Evolutionary conservation across 2,113 vertebrate genomes (phyloP).

Genomic region (Typhlomys cinereus): DNA sequence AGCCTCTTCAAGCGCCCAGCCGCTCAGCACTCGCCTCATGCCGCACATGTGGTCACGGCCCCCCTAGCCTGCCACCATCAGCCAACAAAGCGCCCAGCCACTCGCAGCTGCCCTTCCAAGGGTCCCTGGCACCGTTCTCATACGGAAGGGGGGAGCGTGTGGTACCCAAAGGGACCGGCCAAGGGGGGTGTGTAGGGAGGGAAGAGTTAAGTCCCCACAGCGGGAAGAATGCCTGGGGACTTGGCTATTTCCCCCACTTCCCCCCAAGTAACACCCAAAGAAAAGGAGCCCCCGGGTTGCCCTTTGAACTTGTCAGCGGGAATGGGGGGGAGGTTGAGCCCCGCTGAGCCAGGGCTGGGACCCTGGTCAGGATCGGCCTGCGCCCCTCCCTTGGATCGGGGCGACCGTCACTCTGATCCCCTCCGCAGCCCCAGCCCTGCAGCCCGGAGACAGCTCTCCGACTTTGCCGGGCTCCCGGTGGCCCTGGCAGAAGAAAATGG

Average conservation of each 20-base stretch:
- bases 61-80: neutral
- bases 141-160: neutral
- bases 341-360: neutral
- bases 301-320: constrained; percentile 67
- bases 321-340: neutral
- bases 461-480: constrained; percentile 9
- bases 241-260: neutral
- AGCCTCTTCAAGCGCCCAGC: neutral
- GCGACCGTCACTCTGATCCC: neutral
- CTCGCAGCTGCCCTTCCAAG: neutral
- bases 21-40: neutral
- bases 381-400: neutral
- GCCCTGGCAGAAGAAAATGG: constrained; percentile 83
- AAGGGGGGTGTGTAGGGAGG: neutral
- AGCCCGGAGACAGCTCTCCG: constrained; percentile 24
- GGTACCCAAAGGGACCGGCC: neutral
- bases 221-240: neutral
- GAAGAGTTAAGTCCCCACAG: neutral
- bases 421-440: neutral
- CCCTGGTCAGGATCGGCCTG: neutral
- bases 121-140: neutral
- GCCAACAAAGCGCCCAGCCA: neutral
- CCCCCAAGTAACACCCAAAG: neutral
- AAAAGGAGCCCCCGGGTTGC: neutral
- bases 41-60: neutral